Conservation (phyloP, 2,888 invertebrate genomes). For the Aplocera efformata region DNA sequence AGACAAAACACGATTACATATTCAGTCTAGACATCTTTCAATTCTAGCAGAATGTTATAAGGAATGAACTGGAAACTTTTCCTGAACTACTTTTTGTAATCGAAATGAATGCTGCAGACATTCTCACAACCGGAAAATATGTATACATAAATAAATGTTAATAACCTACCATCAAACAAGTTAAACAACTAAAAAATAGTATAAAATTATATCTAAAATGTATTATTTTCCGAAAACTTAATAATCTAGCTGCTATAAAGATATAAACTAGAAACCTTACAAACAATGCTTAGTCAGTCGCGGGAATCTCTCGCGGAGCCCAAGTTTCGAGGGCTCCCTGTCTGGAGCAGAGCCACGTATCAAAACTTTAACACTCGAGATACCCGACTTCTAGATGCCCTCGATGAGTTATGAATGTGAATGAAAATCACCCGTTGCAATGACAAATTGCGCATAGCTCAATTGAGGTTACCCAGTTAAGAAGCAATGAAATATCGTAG, state of each 20-base stretch:
- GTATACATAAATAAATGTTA: neutral
- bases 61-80: neutral
- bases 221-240: no score
- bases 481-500: slow-evolving; percentile 32
- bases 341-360: slow-evolving; percentile 5
- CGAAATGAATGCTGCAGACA: slow-evolving; percentile 1
- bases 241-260: no score
- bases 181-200: neutral
- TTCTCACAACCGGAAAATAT: neutral
- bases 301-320: neutral
- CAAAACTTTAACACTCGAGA: slow-evolving; percentile 12
- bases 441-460: slow-evolving; percentile 33
- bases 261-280: no score
- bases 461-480: slow-evolving; percentile 46
- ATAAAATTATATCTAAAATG: no score
- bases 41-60: no score
- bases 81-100: no score
- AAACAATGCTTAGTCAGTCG: slow-evolving; percentile 19
- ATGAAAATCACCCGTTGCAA: slow-evolving; percentile 21
- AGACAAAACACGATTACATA: no score
- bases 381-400: slow-evolving; percentile 9
- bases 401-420: slow-evolving; percentile 7
- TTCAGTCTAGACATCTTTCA: no score
- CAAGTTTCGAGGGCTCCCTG: slow-evolving; percentile 20
- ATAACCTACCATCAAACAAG: neutral